Evolutionary conservation across 2,888 invertebrate genomes (phyloP), one percentile per base, ranked within the genome.

Genomic region (Agonopterix heracliana): DNA sequence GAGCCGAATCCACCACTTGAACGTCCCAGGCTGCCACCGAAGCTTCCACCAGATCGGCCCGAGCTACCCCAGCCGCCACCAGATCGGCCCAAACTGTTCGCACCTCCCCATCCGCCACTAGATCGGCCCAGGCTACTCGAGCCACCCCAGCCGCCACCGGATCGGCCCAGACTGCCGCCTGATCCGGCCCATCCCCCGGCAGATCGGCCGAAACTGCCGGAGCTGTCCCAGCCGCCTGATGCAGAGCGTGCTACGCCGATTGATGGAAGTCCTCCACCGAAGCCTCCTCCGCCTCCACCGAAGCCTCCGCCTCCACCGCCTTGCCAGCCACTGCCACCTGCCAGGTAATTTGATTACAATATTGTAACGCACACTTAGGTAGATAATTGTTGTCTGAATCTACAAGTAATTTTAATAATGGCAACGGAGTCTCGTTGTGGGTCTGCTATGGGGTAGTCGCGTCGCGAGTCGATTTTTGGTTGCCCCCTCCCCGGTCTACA

Each of bases 261-360:
- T 5, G 61, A 54, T 12, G 57, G 50, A 11, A 51, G 40, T 9
- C 62, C 58, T 11, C 56, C 53, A 36, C 56, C 57, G 46, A 55
- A 61, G 9, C 63, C 59, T 7, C 54, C 54, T 5, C 54, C 34
- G 9, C 50, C 49, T 3, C 56, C 54, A 35, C 54, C 56, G 40
- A n/a, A n/a, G n/a, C 54, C 54, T 5, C 54, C 34, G 9, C 50
- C 49, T 3, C 56, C 54, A 35, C 54, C 56, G 40, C 57, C 53
- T 56, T 70, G 69, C 71, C 71, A 74, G 26, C 67, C 65, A 44
- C 57, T 55, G 36, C 64, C 61, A 38, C 68, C 68, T 71, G 44
- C 0, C 44, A 36, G 9, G 10, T 11, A 12, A 44, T 26, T 9
- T 26, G 26, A 26, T 7, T 26, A 26, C 7, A 5, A 26, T 26